Conservation (phyloP, 2,113 vertebrate species). For the Balaeniceps rex region DNA sequence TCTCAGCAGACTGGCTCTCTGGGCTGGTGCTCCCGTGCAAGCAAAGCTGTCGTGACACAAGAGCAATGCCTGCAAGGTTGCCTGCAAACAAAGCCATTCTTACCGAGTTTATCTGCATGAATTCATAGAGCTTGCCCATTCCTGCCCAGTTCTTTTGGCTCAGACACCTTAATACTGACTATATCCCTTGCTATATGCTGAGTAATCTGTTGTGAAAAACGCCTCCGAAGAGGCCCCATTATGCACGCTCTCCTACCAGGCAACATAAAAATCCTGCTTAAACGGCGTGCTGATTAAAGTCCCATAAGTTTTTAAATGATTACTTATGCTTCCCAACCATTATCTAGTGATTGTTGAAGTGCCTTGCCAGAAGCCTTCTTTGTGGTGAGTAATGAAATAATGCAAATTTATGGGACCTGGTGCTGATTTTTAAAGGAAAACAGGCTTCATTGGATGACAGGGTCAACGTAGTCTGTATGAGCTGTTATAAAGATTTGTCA, state of each 20-base stretch:
- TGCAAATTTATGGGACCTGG: background rate
- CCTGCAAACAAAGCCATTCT: slow-evolving; percentile 25
- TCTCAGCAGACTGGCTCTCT: background rate
- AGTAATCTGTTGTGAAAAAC: slow-evolving; percentile 55
- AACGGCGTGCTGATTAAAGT: slow-evolving; percentile 23
- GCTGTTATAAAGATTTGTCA: background rate
- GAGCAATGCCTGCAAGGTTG: slow-evolving; percentile 40
- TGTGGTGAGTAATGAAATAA: slow-evolving; percentile 39
- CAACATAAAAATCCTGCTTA: slow-evolving; percentile 29
- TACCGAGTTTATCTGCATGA: slow-evolving; percentile 17
- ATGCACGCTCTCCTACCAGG: slow-evolving; percentile 27
- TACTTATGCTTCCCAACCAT: slow-evolving; percentile 33
- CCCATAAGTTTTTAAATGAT: slow-evolving; percentile 35
- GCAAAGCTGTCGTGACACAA: slow-evolving; percentile 30
- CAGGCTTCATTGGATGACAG: background rate
- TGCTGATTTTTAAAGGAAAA: slow-evolving; percentile 26
- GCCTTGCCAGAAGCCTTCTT: slow-evolving; percentile 31
- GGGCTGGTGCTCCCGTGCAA: slow-evolving; percentile 25
- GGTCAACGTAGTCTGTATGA: background rate
- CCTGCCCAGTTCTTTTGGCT: slow-evolving; percentile 54
- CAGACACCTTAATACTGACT: slow-evolving; percentile 50
- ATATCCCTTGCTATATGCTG: slow-evolving; percentile 52
- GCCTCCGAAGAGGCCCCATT: slow-evolving; percentile 31
- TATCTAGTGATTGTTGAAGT: slow-evolving; percentile 40
- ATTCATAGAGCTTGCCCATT: slow-evolving; percentile 39